phyloP scores from a whole-genome alignment of 2,797 vertebrate genomes.

The Micrastur ruficollis region DNA sequence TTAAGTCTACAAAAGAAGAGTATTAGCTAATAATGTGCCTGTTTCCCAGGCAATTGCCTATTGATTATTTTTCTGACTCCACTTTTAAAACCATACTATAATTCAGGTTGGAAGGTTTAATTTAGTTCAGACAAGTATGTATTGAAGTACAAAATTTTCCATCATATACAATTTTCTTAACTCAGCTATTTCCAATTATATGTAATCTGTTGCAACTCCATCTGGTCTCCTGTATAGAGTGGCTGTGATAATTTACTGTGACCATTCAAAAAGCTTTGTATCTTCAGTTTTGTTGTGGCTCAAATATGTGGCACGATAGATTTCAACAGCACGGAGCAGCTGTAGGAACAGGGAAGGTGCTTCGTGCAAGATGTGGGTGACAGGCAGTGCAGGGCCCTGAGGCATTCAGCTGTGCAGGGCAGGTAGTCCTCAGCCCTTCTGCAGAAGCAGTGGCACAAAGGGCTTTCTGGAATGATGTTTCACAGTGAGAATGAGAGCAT shows the following conservation, averaged over 20 bases:
- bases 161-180: background rate
- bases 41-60: background rate
- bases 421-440: background rate
- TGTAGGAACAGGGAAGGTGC: background rate
- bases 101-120: background rate
- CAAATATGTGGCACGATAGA: accelerated
- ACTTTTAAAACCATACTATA: background rate
- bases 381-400: accelerated
- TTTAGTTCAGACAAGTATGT: background rate
- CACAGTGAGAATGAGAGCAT: background rate
- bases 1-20: background rate
- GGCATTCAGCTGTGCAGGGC: accelerated
- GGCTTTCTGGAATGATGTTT: background rate
- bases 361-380: background rate
- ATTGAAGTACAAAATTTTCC: background rate
- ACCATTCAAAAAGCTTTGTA: background rate
- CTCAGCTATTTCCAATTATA: background rate
- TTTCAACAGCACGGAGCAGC: background rate
- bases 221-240: background rate
- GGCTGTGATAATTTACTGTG: background rate
- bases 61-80: background rate
- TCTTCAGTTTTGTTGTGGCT: background rate
- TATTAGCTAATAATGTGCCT: background rate
- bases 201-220: background rate
- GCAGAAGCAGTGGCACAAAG: background rate